These are phyloP conservation scores for Pterophyllum scalare DNA, from an alignment of 2,113 vertebrate genomes.

Conservation along the genomic window DNA sequence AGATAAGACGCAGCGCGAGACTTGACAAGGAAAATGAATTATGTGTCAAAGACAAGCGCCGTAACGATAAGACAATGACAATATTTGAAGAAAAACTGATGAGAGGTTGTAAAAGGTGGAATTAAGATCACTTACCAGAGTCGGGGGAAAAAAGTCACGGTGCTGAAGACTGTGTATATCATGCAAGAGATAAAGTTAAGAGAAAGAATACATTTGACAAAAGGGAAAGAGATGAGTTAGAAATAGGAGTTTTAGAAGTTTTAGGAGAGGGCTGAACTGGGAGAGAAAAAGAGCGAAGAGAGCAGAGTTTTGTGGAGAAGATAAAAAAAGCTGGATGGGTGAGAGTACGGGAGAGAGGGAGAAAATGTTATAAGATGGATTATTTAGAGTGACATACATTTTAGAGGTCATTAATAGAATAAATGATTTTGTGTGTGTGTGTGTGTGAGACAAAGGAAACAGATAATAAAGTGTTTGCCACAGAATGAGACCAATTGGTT, in stretches of 20 bases:
- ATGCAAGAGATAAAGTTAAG: not conserved
- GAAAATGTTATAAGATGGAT: constrained; percentile 10
- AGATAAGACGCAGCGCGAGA: not conserved
- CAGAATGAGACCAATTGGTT: constrained; percentile 8
- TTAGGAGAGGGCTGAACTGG: not conserved
- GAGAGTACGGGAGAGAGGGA: not conserved
- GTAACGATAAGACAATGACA: not conserved
- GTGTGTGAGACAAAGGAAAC: not conserved
- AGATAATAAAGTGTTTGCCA: not conserved
- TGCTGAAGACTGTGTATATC: not conserved
- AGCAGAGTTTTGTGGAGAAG: not conserved
- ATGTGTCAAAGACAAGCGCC: not conserved
- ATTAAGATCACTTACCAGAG: not conserved
- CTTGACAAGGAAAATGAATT: not conserved
- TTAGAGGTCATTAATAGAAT: constrained; percentile 35
- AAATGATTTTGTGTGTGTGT: not conserved
- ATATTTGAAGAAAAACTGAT: not conserved
- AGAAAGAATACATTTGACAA: not conserved
- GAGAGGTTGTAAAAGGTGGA: constrained; percentile 1
- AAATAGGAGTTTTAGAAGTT: not conserved
- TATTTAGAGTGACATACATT: constrained; percentile 23
- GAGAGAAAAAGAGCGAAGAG: not conserved
- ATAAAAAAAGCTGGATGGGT: constrained; percentile 4
- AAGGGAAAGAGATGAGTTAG: not conserved
- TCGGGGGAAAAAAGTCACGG: not conserved